A percentile compares a stretch with the other conserved stretches of the same genome.
Evolutionary conservation across 1,140 invertebrate species (phyloP).

Genomic region (Drosophila fuyamai): DNA sequence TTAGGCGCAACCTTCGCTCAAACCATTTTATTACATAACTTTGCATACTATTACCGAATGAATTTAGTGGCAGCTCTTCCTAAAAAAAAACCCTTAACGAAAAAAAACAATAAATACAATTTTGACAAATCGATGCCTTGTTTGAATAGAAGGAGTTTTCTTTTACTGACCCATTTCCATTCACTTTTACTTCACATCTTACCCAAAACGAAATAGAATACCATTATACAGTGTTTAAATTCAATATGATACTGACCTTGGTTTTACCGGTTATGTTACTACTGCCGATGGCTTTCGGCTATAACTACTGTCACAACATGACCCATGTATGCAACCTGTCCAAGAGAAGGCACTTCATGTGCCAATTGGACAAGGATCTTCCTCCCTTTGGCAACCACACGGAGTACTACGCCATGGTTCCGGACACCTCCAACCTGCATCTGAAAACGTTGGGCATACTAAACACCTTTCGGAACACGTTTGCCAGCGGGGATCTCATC

Average conservation of each 20-base stretch:
- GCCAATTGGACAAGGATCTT: slow-evolving; percentile 20
- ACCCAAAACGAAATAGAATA: background rate
- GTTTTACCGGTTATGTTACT: slow-evolving; percentile 1
- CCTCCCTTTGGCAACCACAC: background rate
- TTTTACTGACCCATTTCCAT: background rate
- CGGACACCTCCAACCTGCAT: slow-evolving; percentile 17
- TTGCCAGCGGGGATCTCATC: slow-evolving; percentile 33
- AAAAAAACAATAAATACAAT: slow-evolving; percentile 40
- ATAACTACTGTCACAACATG: slow-evolving; percentile 60
- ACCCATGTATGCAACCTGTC: slow-evolving; percentile 23
- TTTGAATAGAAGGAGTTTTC: slow-evolving; percentile 12
- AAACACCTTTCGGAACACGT: slow-evolving; percentile 28
- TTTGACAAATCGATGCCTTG: slow-evolving; percentile 34
- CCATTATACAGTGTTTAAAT: slow-evolving; percentile 2
- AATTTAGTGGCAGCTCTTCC: slow-evolving; percentile 75
- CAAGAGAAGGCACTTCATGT: slow-evolving; percentile 46
- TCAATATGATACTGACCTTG: background rate
- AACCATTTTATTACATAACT: slow-evolving; percentile 41
- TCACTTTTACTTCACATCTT: background rate
- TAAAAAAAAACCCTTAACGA: slow-evolving; percentile 56
- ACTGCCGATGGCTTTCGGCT: slow-evolving; percentile 2
- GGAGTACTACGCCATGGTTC: slow-evolving; percentile 17
- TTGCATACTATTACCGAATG: slow-evolving; percentile 53
- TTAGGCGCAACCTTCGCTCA: slow-evolving; percentile 45
- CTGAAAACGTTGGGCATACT: background rate